phyloP scores from a whole-genome alignment of 2,888 invertebrate genomes.

The Hydroisotoma schaefferi region DNA sequence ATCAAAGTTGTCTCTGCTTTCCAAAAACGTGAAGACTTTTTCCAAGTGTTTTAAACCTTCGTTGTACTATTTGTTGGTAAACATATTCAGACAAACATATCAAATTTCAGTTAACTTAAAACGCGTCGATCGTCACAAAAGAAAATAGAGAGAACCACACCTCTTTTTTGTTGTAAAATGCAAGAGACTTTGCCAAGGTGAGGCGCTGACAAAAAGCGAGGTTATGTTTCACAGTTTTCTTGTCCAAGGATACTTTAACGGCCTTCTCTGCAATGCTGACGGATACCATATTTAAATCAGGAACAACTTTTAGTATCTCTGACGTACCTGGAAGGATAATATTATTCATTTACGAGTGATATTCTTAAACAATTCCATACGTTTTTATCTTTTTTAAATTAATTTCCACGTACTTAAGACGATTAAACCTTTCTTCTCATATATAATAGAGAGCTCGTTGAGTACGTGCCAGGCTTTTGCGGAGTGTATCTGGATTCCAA shows the following conservation, averaged over 20 bases:
- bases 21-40: conserved; percentile 21
- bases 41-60: conserved; percentile 22
- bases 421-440: conserved; percentile 24
- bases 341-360: background rate
- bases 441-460: conserved; percentile 15
- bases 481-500: conserved; percentile 19
- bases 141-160: conserved; percentile 5
- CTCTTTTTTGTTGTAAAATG: conserved; percentile 22
- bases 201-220: conserved; percentile 19
- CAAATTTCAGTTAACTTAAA: background rate
- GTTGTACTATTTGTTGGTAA: conserved; percentile 17
- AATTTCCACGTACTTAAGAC: conserved; percentile 22
- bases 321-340: conserved; percentile 21
- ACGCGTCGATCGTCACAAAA: background rate
- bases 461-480: conserved; percentile 24
- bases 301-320: conserved; percentile 26
- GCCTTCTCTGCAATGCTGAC: conserved; percentile 22
- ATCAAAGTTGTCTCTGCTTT: conserved; percentile 28
- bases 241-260: background rate
- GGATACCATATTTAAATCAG: conserved; percentile 12
- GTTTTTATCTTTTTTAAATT: background rate
- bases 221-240: conserved; percentile 26
- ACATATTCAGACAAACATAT: too few species aligned
- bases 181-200: conserved; percentile 24
- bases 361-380: background rate